Conservation (phyloP, 1,140 invertebrate genomes). For the Cydia splendana region DNA sequence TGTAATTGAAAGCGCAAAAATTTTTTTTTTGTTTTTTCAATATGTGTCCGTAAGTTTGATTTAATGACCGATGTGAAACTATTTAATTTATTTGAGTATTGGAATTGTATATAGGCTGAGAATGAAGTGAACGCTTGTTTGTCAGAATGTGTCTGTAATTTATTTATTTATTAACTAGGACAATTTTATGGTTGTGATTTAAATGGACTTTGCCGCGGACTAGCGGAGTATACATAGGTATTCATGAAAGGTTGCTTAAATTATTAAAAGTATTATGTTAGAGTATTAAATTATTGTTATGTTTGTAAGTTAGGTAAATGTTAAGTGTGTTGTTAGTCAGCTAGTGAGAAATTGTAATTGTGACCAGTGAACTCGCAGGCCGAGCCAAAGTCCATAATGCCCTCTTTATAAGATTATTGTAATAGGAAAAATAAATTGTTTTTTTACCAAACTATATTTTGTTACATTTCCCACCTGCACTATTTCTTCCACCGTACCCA, state of each 20-base stretch:
- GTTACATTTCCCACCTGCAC: background rate
- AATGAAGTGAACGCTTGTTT: conserved; percentile 5
- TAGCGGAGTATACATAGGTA: background rate
- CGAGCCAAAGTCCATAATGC: background rate
- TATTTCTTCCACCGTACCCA: background rate
- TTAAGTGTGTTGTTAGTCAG: background rate
- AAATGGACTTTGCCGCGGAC: background rate
- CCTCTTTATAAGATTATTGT: conserved; percentile 14
- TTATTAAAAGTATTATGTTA: conserved; percentile 15
- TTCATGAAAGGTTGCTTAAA: background rate
- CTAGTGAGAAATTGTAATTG: conserved; percentile 1
- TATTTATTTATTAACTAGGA: conserved; percentile 34
- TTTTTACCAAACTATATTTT: background rate
- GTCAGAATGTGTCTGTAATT: conserved; percentile 19
- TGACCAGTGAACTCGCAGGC: background rate
- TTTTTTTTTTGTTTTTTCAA: no score
- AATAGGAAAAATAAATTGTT: conserved; percentile 13
- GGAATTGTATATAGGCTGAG: background rate
- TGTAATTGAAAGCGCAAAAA: no score
- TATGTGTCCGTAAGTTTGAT: no score
- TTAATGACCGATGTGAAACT: no score
- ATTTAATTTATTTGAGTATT: background rate
- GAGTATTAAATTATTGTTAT: conserved; percentile 17
- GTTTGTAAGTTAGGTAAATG: background rate
- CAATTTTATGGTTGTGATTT: conserved; percentile 25